Conservation (phyloP, 2,888 invertebrate species). For the Andrena haemorrhoa region DNA sequence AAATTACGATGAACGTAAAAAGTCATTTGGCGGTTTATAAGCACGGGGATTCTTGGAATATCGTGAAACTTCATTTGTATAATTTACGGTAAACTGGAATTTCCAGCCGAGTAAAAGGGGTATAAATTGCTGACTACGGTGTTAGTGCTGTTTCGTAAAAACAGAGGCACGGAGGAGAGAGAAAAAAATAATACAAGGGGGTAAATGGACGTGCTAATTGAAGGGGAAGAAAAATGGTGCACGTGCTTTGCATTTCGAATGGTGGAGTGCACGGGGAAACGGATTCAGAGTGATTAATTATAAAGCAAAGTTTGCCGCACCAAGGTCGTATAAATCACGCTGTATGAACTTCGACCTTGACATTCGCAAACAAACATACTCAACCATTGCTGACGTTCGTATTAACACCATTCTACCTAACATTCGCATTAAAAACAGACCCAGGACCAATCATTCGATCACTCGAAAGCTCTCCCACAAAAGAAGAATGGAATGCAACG, state of each 20-base stretch:
- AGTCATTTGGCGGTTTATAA: background rate
- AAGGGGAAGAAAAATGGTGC: slow-evolving; percentile 46
- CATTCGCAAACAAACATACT: slow-evolving; percentile 35
- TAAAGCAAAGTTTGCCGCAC: slow-evolving; percentile 40
- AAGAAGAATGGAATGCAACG: no score
- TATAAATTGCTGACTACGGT: background rate
- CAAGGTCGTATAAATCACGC: slow-evolving; percentile 49
- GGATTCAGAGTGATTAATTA: slow-evolving; percentile 52
- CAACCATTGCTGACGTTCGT: slow-evolving; percentile 10
- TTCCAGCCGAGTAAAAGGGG: background rate
- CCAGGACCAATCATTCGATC: background rate
- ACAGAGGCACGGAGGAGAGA: slow-evolving; percentile 1
- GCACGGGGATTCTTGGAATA: background rate
- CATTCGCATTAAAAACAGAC: background rate
- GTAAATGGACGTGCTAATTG: slow-evolving; percentile 45
- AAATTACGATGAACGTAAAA: background rate
- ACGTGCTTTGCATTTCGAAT: slow-evolving; percentile 41
- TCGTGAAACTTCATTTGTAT: background rate
- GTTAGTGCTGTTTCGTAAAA: slow-evolving; percentile 6
- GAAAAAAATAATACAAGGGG: slow-evolving; percentile 13
- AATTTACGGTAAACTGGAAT: background rate
- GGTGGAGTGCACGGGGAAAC: slow-evolving; percentile 9
- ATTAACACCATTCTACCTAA: background rate
- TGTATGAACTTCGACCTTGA: slow-evolving; percentile 57
- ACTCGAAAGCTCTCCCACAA: no score